Conservation (phyloP, 2,797 vertebrate species). For the Gymnodraco acuticeps region DNA sequence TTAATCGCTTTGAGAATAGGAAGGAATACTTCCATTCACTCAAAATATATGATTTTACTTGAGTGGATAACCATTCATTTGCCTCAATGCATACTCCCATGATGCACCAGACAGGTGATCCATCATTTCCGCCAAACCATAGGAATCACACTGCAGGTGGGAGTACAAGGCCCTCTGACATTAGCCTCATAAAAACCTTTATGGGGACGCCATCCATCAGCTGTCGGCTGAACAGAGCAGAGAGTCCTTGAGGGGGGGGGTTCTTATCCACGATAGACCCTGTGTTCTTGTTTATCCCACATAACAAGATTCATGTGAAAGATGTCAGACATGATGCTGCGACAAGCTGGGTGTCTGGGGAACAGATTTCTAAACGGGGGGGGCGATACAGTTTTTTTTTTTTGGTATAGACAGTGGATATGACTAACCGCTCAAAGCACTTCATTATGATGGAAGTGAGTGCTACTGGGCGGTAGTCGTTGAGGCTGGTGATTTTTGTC, state of each 20-base stretch:
- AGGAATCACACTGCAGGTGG: constrained; percentile 53
- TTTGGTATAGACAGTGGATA: neutral
- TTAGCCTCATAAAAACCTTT: constrained; percentile 66
- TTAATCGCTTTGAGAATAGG: constrained; percentile 10
- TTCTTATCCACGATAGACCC: constrained; percentile 31
- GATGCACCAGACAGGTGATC: constrained; percentile 35
- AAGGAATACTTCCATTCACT: neutral
- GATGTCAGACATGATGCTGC: constrained; percentile 23
- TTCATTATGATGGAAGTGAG: too few relatives aligned
- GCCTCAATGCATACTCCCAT: constrained; percentile 2
- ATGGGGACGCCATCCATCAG: constrained; percentile 66
- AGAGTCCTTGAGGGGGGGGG: constrained; percentile 62
- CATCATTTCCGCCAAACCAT: constrained; percentile 32
- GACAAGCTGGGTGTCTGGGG: constrained; percentile 2
- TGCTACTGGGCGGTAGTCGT: too few relatives aligned
- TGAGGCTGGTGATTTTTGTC: too few relatives aligned
- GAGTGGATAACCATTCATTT: constrained; percentile 8
- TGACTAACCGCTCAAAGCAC: too few relatives aligned
- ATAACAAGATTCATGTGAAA: constrained; percentile 48
- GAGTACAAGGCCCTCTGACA: constrained; percentile 67
- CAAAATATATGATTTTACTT: neutral
- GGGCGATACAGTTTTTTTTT: too few relatives aligned
- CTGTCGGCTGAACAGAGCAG: constrained; percentile 38
- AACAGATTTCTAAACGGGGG: neutral
- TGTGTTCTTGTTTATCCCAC: constrained; percentile 46